Evolutionary conservation across 1,140 invertebrate genomes (phyloP).

Genomic region (Drosophila sturtevanti): DNA sequence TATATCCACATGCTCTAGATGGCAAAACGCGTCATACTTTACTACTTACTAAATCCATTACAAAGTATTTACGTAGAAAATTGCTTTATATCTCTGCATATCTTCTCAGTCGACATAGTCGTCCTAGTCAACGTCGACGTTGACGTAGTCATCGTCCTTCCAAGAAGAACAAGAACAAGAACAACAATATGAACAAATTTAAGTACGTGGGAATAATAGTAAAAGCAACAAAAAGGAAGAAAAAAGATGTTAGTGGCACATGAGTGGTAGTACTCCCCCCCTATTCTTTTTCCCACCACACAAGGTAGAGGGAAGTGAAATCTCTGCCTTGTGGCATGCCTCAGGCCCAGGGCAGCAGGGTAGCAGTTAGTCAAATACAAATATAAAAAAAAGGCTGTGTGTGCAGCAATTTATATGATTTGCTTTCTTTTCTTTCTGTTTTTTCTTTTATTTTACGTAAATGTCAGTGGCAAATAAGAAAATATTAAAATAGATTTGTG

Average conservation of each 20-base stretch:
- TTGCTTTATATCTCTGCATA: constrained; percentile 81
- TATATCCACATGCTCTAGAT: constrained; percentile 76
- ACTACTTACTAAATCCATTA: constrained; percentile 82
- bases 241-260: constrained; percentile 60
- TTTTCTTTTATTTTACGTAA: constrained; percentile 52
- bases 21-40: constrained; percentile 78
- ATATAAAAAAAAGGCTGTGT: constrained; percentile 75
- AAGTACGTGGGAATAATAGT: constrained; percentile 78
- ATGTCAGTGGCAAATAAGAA: constrained; percentile 81
- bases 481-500: constrained; percentile 82
- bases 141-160: constrained; percentile 27
- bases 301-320: constrained; percentile 23
- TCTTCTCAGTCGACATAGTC: constrained; percentile 63
- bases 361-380: constrained; percentile 9
- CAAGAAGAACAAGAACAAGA: constrained; percentile 20
- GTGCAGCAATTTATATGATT: constrained; percentile 77
- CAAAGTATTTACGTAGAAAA: constrained; percentile 82
- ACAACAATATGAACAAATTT: constrained; percentile 42
- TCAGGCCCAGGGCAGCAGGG: background rate
- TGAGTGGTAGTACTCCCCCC: constrained; percentile 26
- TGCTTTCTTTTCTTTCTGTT: background rate
- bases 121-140: constrained; percentile 41
- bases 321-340: background rate
- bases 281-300: background rate
- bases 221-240: constrained; percentile 30